Conservation (phyloP, 2,797 vertebrate genomes). For the Thaleichthys pacificus region DNA sequence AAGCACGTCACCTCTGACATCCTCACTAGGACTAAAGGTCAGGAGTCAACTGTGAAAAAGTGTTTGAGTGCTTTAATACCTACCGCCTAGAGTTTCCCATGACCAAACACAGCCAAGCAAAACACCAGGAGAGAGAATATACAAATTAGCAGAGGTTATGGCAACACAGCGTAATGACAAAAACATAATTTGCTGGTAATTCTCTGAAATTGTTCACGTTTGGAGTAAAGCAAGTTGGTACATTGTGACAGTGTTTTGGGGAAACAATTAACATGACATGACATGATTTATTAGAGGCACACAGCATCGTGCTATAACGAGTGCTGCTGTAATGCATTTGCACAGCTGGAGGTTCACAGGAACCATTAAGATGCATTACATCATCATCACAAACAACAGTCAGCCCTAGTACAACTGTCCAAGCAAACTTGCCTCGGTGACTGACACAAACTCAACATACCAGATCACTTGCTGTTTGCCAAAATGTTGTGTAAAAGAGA, state of each 20-base stretch:
- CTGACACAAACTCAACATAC: slow-evolving; percentile 5
- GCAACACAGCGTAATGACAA: slow-evolving; percentile 77
- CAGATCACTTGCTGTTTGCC: not conserved
- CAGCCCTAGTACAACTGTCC: slow-evolving; percentile 17
- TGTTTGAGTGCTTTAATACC: slow-evolving; percentile 49
- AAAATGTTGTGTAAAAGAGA: not conserved
- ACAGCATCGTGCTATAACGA: slow-evolving; percentile 42
- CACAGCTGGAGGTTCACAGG: slow-evolving; percentile 70
- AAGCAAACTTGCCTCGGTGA: not conserved
- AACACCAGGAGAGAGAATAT: slow-evolving; percentile 56
- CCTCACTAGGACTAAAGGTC: slow-evolving; percentile 20
- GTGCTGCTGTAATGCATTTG: slow-evolving; percentile 65
- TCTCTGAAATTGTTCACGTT: slow-evolving; percentile 71
- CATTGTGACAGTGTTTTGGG: slow-evolving; percentile 72
- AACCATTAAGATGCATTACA: slow-evolving; percentile 30
- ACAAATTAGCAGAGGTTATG: slow-evolving; percentile 80
- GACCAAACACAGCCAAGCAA: slow-evolving; percentile 49
- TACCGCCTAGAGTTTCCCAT: slow-evolving; percentile 76
- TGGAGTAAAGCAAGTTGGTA: slow-evolving; percentile 54
- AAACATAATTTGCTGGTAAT: slow-evolving; percentile 79
- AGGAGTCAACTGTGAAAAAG: slow-evolving; percentile 28
- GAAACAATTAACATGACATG: slow-evolving; percentile 78
- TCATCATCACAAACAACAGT: slow-evolving; percentile 45
- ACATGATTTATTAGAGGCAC: slow-evolving; percentile 78
- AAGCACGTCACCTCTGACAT: slow-evolving; percentile 11